Conservation (phyloP, 2,797 vertebrate species). For the Corythornis leucogaster region DNA sequence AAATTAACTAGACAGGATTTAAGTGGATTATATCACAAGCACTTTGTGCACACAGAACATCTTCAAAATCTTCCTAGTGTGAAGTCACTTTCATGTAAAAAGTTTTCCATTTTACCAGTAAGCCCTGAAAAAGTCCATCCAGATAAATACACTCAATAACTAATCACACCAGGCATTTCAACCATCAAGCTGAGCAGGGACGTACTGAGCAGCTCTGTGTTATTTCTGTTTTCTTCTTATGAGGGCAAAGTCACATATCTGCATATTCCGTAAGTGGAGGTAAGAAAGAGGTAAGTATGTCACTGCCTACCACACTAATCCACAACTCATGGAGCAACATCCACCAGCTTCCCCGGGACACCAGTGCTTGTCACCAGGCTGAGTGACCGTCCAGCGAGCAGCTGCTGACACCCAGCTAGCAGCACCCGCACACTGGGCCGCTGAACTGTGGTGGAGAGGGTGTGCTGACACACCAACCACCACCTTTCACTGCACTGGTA, state of each 20-base stretch:
- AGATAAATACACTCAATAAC: neutral
- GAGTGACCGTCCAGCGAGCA: neutral
- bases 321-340: neutral
- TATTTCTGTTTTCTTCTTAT: neutral
- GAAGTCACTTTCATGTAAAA: neutral
- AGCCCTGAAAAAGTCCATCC: neutral
- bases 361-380: neutral
- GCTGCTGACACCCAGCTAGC: too few relatives aligned
- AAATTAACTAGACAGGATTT: neutral
- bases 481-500: neutral
- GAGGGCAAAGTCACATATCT: neutral
- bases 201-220: neutral
- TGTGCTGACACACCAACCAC: neutral
- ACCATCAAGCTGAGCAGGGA: neutral
- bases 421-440: neutral
- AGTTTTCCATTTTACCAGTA: neutral
- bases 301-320: neutral
- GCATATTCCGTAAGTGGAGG: neutral
- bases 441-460: neutral
- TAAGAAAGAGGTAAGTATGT: neutral
- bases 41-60: neutral
- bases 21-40: conserved; percentile 4
- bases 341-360: neutral
- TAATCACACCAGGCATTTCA: neutral
- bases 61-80: neutral